Evolutionary conservation across 2,888 invertebrate species (phyloP).

Genomic region (Watsonalla cultraria): DNA sequence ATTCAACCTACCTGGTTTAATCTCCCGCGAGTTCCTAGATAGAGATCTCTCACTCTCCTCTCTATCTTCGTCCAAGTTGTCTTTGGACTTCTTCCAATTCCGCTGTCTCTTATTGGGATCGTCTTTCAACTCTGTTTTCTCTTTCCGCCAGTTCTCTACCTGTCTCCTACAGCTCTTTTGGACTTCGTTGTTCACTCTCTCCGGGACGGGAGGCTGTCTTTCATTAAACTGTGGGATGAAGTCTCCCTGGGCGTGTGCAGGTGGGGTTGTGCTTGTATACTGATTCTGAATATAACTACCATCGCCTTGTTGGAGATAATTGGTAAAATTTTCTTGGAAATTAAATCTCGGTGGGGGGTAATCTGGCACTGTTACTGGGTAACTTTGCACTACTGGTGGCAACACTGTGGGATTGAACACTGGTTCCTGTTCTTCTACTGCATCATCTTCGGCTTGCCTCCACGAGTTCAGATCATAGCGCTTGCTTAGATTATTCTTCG

Average conservation of each 20-base stretch:
- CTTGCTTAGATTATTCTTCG: slow-evolving; percentile 50
- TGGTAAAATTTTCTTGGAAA: slow-evolving; percentile 42
- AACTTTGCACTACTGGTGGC: slow-evolving; percentile 39
- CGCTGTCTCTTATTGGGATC: slow-evolving; percentile 46
- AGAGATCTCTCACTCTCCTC: slow-evolving; percentile 33
- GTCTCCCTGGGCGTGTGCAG: slow-evolving; percentile 48
- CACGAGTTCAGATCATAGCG: slow-evolving; percentile 67
- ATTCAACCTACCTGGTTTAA: slow-evolving; percentile 26
- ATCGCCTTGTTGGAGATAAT: slow-evolving; percentile 66
- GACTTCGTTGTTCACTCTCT: slow-evolving; percentile 54
- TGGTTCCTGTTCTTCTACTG: slow-evolving; percentile 47
- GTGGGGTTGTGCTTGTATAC: slow-evolving; percentile 36
- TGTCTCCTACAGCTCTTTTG: slow-evolving; percentile 51
- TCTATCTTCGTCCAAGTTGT: slow-evolving; percentile 50
- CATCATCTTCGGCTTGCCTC: slow-evolving; percentile 58
- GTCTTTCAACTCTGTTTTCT: slow-evolving; percentile 46
- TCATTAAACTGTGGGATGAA: slow-evolving; percentile 30
- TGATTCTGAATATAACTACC: slow-evolving; percentile 63
- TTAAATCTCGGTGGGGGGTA: slow-evolving; percentile 55
- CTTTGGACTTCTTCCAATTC: slow-evolving; percentile 61
- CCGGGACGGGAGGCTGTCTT: slow-evolving; percentile 25
- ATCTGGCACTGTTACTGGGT: slow-evolving; percentile 36
- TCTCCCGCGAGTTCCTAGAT: slow-evolving; percentile 37
- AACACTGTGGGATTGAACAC: slow-evolving; percentile 52
- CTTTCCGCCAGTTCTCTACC: slow-evolving; percentile 62